Conservation (phyloP, 2,888 invertebrate species). For the Pherbina coryleti region DNA sequence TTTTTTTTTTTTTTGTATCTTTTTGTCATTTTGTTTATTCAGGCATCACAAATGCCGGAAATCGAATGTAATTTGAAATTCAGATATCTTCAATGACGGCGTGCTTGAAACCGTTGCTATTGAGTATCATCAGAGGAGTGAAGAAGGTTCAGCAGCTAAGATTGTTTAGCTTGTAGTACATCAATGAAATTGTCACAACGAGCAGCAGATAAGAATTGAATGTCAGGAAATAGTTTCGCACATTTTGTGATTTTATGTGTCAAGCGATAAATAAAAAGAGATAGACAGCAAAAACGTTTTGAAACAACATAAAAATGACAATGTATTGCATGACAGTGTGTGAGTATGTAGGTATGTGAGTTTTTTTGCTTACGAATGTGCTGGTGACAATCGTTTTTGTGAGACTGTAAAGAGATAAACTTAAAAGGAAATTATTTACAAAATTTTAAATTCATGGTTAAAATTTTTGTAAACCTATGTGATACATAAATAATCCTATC, state of each 20-base stretch:
- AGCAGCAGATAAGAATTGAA: conserved; percentile 28
- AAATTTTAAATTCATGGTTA: no score
- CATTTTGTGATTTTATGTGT: conserved; percentile 42
- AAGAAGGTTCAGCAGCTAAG: not conserved
- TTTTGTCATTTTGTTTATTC: conserved; percentile 61
- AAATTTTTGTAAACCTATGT: no score
- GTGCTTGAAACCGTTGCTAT: not conserved
- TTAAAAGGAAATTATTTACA: no score
- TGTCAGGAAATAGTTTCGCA: conserved; percentile 40
- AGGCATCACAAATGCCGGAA: conserved; percentile 65
- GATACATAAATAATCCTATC: no score
- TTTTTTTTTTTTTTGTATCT: conserved; percentile 31
- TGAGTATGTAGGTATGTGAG: no score
- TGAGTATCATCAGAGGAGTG: not conserved
- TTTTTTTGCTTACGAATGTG: no score
- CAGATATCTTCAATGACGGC: conserved; percentile 50
- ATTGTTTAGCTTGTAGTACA: not conserved
- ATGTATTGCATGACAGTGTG: not conserved
- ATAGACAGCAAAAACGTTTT: not conserved
- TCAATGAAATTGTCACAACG: not conserved
- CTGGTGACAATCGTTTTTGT: no score
- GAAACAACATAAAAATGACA: not conserved
- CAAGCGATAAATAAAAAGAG: not conserved
- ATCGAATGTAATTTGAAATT: conserved; percentile 67
- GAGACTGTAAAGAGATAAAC: no score